Conservation (phyloP, 2,797 vertebrate genomes). For the Phylloscopus collybita region DNA sequence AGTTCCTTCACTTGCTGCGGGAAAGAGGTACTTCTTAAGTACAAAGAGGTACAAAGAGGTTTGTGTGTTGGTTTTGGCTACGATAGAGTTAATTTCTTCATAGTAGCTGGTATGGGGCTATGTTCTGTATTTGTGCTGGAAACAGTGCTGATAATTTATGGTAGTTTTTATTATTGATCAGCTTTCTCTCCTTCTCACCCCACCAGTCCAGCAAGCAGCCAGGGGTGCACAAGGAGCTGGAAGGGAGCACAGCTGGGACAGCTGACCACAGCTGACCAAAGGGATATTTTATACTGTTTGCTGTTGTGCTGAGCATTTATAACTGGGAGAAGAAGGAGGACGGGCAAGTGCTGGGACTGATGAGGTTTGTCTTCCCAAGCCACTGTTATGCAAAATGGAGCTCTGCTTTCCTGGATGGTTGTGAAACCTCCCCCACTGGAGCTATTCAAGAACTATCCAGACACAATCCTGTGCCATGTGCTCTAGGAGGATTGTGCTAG, state of each 20-base stretch:
- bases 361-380: background rate
- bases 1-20: background rate
- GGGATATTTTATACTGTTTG: background rate
- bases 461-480: background rate
- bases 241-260: background rate
- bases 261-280: background rate
- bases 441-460: background rate
- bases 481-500: background rate
- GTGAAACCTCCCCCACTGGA: background rate
- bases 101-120: background rate
- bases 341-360: background rate
- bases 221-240: background rate
- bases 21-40: accelerated
- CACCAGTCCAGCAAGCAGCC: accelerated
- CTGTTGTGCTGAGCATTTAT: background rate
- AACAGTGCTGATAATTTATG: background rate
- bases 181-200: background rate
- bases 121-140: background rate
- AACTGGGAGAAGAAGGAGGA: background rate
- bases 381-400: background rate
- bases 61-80: background rate
- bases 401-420: background rate
- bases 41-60: no score
- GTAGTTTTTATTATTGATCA: background rate
- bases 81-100: background rate